These are phyloP conservation scores for Telenomus remus DNA, from an alignment of 1,140 invertebrate genomes.

Conservation along the genomic window DNA sequence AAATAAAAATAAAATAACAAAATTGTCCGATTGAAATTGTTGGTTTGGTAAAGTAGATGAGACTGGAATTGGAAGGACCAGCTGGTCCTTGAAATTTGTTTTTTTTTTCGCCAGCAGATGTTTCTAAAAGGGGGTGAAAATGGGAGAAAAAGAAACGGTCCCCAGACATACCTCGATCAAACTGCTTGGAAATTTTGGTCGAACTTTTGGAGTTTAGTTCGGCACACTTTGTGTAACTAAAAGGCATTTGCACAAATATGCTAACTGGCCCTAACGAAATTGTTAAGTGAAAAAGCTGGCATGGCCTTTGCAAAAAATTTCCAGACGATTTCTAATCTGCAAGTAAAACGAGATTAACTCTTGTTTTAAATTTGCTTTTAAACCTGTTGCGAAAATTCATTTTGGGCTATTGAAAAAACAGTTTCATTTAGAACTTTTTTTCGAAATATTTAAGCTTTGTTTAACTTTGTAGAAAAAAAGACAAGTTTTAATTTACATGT, in stretches of 20 bases:
- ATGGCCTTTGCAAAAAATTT: background rate
- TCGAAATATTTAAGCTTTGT: no score
- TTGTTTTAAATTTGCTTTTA: no score
- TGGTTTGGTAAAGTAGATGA: no score
- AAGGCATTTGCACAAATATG: constrained; percentile 30
- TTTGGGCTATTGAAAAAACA: no score
- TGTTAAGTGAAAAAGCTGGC: constrained; percentile 10
- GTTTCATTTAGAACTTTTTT: no score
- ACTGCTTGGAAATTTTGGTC: constrained; percentile 41
- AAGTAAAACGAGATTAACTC: background rate
- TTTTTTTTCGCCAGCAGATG: background rate
- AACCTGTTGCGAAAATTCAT: no score
- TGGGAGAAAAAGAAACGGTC: constrained; percentile 13
- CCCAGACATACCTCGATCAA: constrained; percentile 34
- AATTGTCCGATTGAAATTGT: no score
- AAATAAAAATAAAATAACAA: background rate
- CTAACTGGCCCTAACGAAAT: constrained; percentile 9
- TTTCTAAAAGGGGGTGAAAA: constrained; percentile 6
- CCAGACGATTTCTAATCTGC: no score
- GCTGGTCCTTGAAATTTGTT: background rate
- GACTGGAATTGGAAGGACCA: no score
- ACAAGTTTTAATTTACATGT: no score
- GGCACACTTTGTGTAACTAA: constrained; percentile 14
- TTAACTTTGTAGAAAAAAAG: no score
- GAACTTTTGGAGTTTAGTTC: constrained; percentile 30